phyloP scores from a whole-genome alignment of 2,113 vertebrate genomes.

The Motacilla tschutschensis region DNA sequence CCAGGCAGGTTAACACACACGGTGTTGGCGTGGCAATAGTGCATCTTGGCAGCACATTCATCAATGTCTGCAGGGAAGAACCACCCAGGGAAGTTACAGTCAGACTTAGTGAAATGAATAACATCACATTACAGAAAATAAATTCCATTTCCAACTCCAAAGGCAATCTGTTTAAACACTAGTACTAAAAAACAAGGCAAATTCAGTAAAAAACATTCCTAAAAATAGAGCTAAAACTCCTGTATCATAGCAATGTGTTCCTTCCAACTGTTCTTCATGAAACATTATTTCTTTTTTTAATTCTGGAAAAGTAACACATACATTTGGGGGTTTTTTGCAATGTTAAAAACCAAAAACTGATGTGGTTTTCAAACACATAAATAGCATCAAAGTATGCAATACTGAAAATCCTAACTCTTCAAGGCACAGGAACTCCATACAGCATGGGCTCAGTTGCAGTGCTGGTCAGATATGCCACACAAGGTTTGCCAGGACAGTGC shows the following conservation, averaged over 20 bases:
- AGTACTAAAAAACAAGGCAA: background rate
- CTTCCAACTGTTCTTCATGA: background rate
- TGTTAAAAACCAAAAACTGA: background rate
- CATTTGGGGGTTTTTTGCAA: rapidly evolving
- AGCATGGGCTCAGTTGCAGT: rapidly evolving
- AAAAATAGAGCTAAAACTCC: background rate
- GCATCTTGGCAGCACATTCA: slow-evolving; percentile 92
- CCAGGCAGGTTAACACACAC: slow-evolving; percentile 90
- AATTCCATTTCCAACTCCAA: background rate
- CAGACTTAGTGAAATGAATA: background rate
- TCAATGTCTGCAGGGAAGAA: slow-evolving; percentile 84
- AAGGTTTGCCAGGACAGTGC: background rate
- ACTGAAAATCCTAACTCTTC: background rate
- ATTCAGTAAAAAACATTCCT: background rate
- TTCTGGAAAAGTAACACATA: background rate
- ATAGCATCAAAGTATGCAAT: rapidly evolving
- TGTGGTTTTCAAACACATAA: background rate
- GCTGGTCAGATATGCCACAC: rapidly evolving
- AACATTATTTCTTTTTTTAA: background rate
- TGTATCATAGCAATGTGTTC: background rate
- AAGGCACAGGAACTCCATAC: background rate
- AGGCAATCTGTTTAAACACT: background rate
- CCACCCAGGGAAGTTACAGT: background rate
- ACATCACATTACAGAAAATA: background rate
- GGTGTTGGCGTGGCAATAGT: slow-evolving; percentile 93